Evolutionary conservation across 2,113 vertebrate species (phyloP).

Genomic region (Microcebus jonahi): DNA sequence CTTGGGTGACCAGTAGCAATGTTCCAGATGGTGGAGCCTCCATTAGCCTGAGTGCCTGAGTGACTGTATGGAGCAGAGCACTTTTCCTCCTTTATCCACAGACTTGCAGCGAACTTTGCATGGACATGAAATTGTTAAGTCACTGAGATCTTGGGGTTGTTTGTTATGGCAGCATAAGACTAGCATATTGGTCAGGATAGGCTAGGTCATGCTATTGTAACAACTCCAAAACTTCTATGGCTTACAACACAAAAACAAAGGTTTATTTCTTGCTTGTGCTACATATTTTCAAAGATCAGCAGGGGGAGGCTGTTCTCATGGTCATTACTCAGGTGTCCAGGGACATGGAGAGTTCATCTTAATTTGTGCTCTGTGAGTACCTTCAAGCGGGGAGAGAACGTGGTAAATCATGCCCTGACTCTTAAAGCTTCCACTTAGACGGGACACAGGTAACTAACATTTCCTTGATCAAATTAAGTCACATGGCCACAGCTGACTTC

Average conservation of each 20-base stretch:
- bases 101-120: constrained; percentile 1
- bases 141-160: background rate
- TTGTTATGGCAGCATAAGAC: background rate
- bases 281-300: background rate
- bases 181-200: background rate
- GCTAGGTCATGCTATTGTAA: background rate
- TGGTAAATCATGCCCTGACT: background rate
- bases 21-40: background rate
- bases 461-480: constrained; percentile 16
- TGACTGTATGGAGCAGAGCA: background rate
- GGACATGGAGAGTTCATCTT: background rate
- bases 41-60: background rate
- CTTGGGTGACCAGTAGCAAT: background rate
- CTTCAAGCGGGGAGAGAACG: background rate
- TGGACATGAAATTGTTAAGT: background rate
- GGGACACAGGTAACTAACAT: background rate
- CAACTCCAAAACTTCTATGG: background rate
- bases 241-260: background rate
- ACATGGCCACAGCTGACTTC: background rate
- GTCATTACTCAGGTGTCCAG: background rate
- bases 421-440: background rate
- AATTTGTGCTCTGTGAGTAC: background rate
- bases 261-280: background rate
- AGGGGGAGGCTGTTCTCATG: background rate
- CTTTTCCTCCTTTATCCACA: background rate